Evolutionary conservation across 92 coral and sea anemone species (phyloP).

Genomic region (Actinernus sp.): DNA sequence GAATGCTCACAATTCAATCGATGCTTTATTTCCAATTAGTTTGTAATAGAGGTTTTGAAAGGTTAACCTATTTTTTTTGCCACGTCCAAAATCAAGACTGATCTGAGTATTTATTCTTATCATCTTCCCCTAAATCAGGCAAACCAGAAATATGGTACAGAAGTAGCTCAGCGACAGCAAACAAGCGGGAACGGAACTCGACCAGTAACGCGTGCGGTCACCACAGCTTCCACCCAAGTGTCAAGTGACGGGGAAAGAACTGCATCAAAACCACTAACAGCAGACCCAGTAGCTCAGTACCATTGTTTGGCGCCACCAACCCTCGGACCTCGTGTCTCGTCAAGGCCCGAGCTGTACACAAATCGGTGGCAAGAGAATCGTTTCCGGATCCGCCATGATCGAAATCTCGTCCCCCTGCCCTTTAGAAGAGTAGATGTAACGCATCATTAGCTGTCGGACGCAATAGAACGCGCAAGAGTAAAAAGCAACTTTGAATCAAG

Average conservation of each 20-base stretch:
- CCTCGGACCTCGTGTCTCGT: constrained; percentile 10
- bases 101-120: too few relatives aligned
- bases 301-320: constrained; percentile 21
- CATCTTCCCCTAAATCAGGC: too few relatives aligned
- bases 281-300: constrained; percentile 11
- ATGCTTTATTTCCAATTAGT: too few relatives aligned
- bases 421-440: constrained; percentile 47
- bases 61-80: too few relatives aligned
- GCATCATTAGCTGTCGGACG: background rate
- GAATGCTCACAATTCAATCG: too few relatives aligned
- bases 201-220: constrained; percentile 42
- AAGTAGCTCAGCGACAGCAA: too few relatives aligned
- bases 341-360: constrained; percentile 28
- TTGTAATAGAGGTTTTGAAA: too few relatives aligned
- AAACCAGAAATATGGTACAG: too few relatives aligned
- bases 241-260: constrained; percentile 29
- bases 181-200: too few relatives aligned
- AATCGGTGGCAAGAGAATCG: constrained; percentile 74
- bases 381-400: constrained; percentile 77
- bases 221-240: constrained; percentile 13
- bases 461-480: background rate
- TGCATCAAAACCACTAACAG: constrained; percentile 35
- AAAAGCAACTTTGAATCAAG: background rate
- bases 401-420: constrained; percentile 77
- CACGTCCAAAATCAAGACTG: too few relatives aligned